Percentiles rank a stretch among this genome's conserved stretches.
Evolutionary conservation across 2,797 vertebrate species (phyloP).

Genomic region (Balearica regulorum): DNA sequence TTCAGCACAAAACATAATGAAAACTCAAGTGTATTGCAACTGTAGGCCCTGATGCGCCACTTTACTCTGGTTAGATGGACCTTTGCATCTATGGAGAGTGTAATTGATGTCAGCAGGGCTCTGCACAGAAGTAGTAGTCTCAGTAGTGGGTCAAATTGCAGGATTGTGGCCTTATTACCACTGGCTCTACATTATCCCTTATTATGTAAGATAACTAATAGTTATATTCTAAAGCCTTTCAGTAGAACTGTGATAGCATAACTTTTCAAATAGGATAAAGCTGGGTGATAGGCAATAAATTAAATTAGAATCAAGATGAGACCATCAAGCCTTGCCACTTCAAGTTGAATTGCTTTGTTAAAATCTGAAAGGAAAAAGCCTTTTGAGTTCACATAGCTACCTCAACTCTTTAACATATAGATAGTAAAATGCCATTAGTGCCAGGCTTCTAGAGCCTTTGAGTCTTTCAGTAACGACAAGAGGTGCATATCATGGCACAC

Average conservation of each 20-base stretch:
- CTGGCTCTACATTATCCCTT: constrained; percentile 34
- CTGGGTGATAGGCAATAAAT: constrained; percentile 63
- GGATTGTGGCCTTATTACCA: constrained; percentile 57
- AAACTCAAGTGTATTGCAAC: constrained; percentile 31
- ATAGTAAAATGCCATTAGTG: constrained; percentile 66
- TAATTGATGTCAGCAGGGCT: constrained; percentile 57
- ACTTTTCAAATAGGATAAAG: constrained; percentile 59
- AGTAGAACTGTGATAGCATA: constrained; percentile 14
- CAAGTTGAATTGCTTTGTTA: constrained; percentile 66
- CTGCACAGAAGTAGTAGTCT: constrained; percentile 29
- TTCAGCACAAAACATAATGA: not conserved
- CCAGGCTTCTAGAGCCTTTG: constrained; percentile 59
- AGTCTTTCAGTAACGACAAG: constrained; percentile 60
- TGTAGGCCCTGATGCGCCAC: constrained; percentile 23
- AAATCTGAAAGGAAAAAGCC: constrained; percentile 59
- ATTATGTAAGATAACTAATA: constrained; percentile 51
- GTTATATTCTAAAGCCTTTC: constrained; percentile 57
- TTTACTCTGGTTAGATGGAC: constrained; percentile 13
- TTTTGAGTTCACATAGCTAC: constrained; percentile 65
- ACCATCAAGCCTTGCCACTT: constrained; percentile 55
- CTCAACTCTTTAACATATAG: constrained; percentile 65
- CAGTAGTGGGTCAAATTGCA: constrained; percentile 45
- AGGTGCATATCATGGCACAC: constrained; percentile 52
- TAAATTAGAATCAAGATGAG: constrained; percentile 66
- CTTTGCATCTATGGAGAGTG: constrained; percentile 30